Conservation (phyloP, 1,140 invertebrate species). For the Euura saliciscinereae region DNA sequence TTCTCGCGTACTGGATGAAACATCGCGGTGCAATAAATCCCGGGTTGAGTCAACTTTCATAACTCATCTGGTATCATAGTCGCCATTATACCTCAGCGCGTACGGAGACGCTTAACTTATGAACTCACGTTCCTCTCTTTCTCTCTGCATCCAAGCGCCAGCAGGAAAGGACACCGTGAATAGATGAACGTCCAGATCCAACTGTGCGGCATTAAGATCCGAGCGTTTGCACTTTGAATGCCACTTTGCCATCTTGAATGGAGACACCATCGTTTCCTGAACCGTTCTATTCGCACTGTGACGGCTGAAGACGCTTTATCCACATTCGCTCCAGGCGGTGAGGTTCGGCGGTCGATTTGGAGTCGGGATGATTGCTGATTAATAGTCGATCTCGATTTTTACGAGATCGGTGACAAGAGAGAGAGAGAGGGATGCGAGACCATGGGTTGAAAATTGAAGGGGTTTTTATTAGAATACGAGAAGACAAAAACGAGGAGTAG, state of each 20-base stretch:
- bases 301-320: background rate
- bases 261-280: background rate
- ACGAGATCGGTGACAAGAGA: no score
- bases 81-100: background rate
- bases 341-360: no score
- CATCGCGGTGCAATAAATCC: no score
- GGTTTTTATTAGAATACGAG: no score
- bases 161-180: background rate
- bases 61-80: background rate
- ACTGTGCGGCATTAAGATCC: conserved; percentile 1
- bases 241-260: background rate
- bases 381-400: no score
- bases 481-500: no score
- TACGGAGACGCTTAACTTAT: conserved; percentile 12
- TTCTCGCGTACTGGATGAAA: no score
- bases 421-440: no score
- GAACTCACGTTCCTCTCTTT: conserved; percentile 18
- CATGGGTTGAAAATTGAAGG: no score
- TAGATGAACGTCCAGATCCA: conserved; percentile 13
- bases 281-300: background rate
- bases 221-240: background rate
- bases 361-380: no score
- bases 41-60: background rate
- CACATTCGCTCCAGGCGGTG: background rate
- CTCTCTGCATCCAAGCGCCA: conserved; percentile 18